These are phyloP conservation scores for Tetanocera ferruginea DNA, from an alignment of 2,888 invertebrate genomes.

Conservation along the genomic window DNA sequence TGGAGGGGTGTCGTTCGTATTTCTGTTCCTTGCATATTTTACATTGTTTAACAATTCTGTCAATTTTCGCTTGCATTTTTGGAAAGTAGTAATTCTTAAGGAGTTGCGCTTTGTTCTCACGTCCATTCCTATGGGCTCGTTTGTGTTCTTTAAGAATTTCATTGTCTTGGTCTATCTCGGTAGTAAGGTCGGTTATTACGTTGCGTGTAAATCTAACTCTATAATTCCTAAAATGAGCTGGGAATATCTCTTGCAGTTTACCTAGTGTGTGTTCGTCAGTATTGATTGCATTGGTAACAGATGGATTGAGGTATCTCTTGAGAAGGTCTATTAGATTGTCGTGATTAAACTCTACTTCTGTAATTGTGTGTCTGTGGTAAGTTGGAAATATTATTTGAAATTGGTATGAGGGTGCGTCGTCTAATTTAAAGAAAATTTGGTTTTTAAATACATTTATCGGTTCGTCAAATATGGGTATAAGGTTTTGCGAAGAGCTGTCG, in stretches of 20 bases:
- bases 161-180: not conserved
- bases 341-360: not conserved
- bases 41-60: not conserved
- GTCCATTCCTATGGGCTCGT: conserved; percentile 11
- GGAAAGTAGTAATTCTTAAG: not conserved
- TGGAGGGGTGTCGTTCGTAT: not conserved
- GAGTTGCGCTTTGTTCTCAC: conserved; percentile 38
- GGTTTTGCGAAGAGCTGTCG: too few species aligned
- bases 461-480: too few species aligned
- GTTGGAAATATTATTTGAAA: too few species aligned
- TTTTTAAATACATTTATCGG: not conserved
- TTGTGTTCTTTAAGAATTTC: conserved; percentile 8
- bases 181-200: too few species aligned
- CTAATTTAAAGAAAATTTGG: not conserved
- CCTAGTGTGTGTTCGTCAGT: not conserved
- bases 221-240: not conserved
- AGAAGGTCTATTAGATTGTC: conserved; percentile 25
- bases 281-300: not conserved
- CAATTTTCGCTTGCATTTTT: not conserved
- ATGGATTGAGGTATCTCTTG: not conserved
- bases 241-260: not conserved
- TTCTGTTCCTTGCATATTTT: conserved; percentile 10
- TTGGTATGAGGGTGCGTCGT: not conserved
- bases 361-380: not conserved
- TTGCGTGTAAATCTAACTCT: too few species aligned